A percentile compares a stretch with the other conserved stretches of the same genome.
Evolutionary conservation across 53 echinoderm and acorn worm genomes (phyloP).

Genomic region (Glandiceps talaboti): DNA sequence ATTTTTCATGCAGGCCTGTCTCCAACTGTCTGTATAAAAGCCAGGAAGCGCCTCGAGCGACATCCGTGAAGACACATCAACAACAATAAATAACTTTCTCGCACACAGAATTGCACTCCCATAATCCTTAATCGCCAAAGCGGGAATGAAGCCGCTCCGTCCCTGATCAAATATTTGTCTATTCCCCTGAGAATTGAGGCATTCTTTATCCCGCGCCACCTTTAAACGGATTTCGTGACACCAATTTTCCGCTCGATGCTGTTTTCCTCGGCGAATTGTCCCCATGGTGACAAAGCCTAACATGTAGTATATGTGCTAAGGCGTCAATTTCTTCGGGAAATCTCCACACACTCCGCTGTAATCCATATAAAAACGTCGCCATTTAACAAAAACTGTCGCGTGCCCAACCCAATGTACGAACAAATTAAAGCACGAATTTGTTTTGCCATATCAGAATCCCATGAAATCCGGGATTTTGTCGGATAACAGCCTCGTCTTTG

Average conservation of each 20-base stretch:
- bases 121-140: constrained; percentile 1
- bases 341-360: not conserved
- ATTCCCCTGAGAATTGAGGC: constrained; percentile 5
- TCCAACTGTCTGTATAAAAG: no score
- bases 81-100: not conserved
- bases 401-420: not conserved
- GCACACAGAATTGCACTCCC: constrained; percentile 1
- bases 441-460: not conserved
- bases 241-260: not conserved
- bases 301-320: not conserved
- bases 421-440: not conserved
- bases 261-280: not conserved
- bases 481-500: not conserved
- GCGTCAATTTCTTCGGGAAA: not conserved
- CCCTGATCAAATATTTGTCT: constrained; percentile 2
- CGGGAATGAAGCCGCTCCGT: not conserved
- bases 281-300: not conserved
- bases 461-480: not conserved
- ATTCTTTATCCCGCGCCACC: not conserved
- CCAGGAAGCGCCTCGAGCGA: no score
- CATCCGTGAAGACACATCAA: not conserved
- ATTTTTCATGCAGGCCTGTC: no score
- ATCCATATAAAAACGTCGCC: not conserved
- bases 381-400: not conserved
- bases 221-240: not conserved